Evolutionary conservation across 2,113 vertebrate genomes (phyloP).

Genomic region (Numenius arquata): DNA sequence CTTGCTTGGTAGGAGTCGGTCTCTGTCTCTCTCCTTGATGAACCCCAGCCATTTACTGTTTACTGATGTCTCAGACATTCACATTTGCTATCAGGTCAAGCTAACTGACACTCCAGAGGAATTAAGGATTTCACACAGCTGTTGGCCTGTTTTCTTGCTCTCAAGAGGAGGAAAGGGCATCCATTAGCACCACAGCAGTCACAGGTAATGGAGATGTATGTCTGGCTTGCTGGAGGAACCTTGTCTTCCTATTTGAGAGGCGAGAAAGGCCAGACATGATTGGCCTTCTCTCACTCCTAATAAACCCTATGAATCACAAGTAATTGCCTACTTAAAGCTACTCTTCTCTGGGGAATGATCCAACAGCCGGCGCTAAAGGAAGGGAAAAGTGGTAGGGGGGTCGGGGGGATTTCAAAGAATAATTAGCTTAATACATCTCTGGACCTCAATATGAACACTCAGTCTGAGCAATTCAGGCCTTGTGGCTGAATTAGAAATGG

Average conservation of each 20-base stretch:
- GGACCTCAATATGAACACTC: neutral
- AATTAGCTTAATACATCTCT: conserved; percentile 55
- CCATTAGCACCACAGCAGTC: neutral
- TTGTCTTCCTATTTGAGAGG: conserved; percentile 9
- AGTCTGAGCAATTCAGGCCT: neutral
- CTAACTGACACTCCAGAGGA: neutral
- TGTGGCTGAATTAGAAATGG: neutral
- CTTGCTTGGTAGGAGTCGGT: neutral
- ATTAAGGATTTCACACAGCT: neutral
- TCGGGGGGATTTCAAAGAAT: neutral
- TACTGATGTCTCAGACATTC: neutral
- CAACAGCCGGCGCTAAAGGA: neutral
- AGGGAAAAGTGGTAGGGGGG: neutral
- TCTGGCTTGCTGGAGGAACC: neutral
- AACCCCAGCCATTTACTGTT: neutral
- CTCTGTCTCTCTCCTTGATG: neutral
- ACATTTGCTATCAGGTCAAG: neutral
- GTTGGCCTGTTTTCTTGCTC: neutral
- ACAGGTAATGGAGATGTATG: conserved; percentile 20
- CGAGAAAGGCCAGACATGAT: conserved; percentile 10
- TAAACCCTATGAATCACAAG: conserved; percentile 49
- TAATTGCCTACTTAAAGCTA: conserved; percentile 62
- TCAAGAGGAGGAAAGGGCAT: neutral
- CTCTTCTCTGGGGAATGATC: conserved; percentile 45
- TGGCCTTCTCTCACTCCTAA: conserved; percentile 30